Evolutionary conservation across 2,888 invertebrate genomes (phyloP).

Genomic region (Diarsia mendica): DNA sequence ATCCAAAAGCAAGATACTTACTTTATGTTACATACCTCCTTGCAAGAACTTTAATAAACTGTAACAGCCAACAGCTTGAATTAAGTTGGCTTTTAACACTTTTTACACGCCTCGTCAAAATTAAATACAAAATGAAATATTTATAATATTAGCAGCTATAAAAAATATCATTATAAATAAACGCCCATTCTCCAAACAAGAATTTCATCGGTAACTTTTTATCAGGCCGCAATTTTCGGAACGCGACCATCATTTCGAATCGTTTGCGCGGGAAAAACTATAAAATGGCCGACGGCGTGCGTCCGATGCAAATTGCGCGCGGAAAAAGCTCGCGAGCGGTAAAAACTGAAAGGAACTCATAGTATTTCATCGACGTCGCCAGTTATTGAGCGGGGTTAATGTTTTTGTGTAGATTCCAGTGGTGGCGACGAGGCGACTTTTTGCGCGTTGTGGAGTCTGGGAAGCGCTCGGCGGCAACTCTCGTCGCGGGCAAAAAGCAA

Average conservation of each 20-base stretch:
- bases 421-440: conserved; percentile 75
- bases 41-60: conserved; percentile 15
- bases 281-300: conserved; percentile 81
- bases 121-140: conserved; percentile 71
- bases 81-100: conserved; percentile 34
- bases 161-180: conserved; percentile 82
- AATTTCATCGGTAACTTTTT: conserved; percentile 85
- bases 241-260: conserved; percentile 80
- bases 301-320: conserved; percentile 86
- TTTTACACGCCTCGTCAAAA: conserved; percentile 49
- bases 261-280: conserved; percentile 82
- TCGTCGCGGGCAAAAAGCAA: conserved; percentile 79
- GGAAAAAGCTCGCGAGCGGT: conserved; percentile 80
- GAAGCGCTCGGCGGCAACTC: conserved; percentile 81
- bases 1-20: conserved; percentile 18
- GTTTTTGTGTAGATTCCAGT: conserved; percentile 86
- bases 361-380: conserved; percentile 89
- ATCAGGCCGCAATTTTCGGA: conserved; percentile 80
- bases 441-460: conserved; percentile 81
- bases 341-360: conserved; percentile 88
- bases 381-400: conserved; percentile 85
- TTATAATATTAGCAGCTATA: conserved; percentile 70
- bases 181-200: conserved; percentile 82
- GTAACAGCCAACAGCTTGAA: conserved; percentile 14
- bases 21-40: not conserved